Evolutionary conservation across 2,797 vertebrate genomes (phyloP), one percentile per base, ranked within the genome.

Genomic region (Sebastiscus tertius): DNA sequence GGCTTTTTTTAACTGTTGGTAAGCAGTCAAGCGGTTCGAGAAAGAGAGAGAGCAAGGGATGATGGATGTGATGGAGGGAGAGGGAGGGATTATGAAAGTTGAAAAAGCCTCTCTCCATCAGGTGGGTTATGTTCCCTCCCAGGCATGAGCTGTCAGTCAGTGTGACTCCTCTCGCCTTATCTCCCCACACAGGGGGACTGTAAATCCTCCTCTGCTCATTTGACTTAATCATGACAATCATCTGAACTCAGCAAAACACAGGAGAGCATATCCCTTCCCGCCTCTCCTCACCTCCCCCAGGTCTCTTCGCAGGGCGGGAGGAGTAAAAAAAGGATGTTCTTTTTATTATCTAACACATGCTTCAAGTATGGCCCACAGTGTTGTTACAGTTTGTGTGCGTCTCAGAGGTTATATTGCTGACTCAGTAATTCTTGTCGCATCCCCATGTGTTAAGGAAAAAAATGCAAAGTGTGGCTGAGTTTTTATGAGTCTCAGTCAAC

Each of bases 181-280:
- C 95, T 95, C 91, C 87, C 86, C 90, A 95, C 95, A 84, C 78
- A 70, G 71, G 83, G 81, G 77, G 65, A 95, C 93, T 94, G 91
- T 88, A 95, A 95, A 96, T 95, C 95, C 95, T 95, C 87, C 81
- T 89, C 75, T 87, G 85, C 93, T 95, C 94, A 92, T 96, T 93
- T 94, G 86, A 74, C 90, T 94, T 96, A 96, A 96, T 96, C 93
- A 93, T 77, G 81, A 84, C 91, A 94, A 93, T 95, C 91, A 94
- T 96, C 94, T 95, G 93, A 94, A 96, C 94, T 94, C 90, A 89
- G 91, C 88, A 91, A 91, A 92, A 93, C 83, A 89, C 84, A 92
- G 90, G 87, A 85, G 95, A 80, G 87, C 86, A 82, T 71, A 80
- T 61, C 77, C 78, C 84, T 33, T 9, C 93, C 79, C 56, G 93